A percentile compares a stretch with the other conserved stretches of the same genome.
These are phyloP conservation scores for Bradypus variegatus DNA, from an alignment of 2,797 vertebrate species.

Conservation along the genomic window DNA sequence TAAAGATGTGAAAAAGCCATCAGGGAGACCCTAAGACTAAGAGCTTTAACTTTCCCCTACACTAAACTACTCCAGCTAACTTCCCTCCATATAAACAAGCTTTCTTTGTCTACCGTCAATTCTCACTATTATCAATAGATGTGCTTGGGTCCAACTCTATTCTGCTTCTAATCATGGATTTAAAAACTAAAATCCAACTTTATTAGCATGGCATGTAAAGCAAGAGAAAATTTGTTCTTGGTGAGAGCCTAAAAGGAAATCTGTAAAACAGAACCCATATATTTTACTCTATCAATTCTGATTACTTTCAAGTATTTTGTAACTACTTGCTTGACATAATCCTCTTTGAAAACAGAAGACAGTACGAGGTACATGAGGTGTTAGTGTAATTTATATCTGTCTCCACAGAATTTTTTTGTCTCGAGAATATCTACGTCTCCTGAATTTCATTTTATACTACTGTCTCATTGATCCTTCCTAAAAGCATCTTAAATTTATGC, in stretches of 20 bases:
- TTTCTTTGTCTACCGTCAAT: not conserved
- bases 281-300: not conserved
- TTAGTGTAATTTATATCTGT: not conserved
- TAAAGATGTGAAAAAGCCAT: not conserved
- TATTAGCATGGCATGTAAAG: not conserved
- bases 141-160: not conserved
- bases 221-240: not conserved
- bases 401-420: not conserved
- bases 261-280: not conserved
- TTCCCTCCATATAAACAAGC: not conserved
- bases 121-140: not conserved
- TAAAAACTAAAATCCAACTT: not conserved
- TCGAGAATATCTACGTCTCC: not conserved
- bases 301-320: not conserved
- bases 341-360: constrained; percentile 3
- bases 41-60: not conserved
- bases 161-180: not conserved
- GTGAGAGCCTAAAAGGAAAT: not conserved
- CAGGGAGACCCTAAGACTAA: not conserved
- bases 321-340: not conserved
- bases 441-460: not conserved
- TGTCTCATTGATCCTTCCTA: not conserved
- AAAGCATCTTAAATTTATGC: constrained; percentile 4
- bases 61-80: not conserved
- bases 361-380: not conserved